Evolutionary conservation across 1,140 invertebrate genomes (phyloP).

Genomic region (Caenorhabditis inopinata): DNA sequence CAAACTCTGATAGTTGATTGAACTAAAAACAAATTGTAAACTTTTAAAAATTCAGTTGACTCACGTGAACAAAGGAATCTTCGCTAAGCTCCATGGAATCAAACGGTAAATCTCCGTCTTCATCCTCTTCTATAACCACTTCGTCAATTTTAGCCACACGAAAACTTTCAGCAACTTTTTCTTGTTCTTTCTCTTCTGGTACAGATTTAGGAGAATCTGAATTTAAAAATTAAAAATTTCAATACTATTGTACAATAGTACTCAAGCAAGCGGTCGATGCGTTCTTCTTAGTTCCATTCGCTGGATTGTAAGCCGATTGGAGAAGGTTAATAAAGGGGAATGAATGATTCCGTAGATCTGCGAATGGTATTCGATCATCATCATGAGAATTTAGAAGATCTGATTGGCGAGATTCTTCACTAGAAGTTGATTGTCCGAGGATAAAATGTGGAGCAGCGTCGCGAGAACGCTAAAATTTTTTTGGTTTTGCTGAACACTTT

Average conservation of each 20-base stretch:
- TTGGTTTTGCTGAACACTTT: neutral
- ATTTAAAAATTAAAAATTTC: neutral
- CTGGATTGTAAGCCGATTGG: slow-evolving; percentile 13
- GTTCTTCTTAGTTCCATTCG: slow-evolving; percentile 17
- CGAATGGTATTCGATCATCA: neutral
- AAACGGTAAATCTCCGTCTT: slow-evolving; percentile 8
- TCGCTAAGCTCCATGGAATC: slow-evolving; percentile 15
- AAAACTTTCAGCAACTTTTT: slow-evolving; percentile 9
- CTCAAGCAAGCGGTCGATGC: neutral
- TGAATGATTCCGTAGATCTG: slow-evolving; percentile 21
- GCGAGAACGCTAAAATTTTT: neutral
- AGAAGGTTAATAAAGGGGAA: slow-evolving; percentile 14
- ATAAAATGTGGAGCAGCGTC: neutral
- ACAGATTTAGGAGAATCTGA: neutral
- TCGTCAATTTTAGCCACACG: neutral
- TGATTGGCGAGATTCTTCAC: slow-evolving; percentile 15
- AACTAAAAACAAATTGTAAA: neutral
- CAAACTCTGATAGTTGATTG: neutral
- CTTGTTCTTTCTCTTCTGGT: neutral
- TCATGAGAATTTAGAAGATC: neutral
- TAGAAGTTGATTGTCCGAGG: neutral
- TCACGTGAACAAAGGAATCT: slow-evolving; percentile 12
- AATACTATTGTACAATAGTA: neutral
- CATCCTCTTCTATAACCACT: neutral
- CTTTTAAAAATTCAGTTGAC: neutral